These are phyloP conservation scores for Aricia artaxerxes DNA, from an alignment of 2,888 invertebrate species.

Conservation along the genomic window DNA sequence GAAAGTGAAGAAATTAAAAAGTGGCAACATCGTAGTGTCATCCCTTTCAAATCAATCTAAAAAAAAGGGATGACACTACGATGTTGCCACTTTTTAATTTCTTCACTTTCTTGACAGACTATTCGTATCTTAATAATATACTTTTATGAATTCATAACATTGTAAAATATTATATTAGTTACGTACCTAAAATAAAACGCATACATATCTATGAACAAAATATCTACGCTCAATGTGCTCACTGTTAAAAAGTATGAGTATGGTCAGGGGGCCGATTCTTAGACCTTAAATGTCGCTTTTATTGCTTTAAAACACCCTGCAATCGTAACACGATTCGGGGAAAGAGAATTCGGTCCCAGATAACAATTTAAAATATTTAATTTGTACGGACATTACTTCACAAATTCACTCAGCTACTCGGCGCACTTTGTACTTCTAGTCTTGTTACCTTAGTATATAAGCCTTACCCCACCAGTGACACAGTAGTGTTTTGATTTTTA, in stretches of 20 bases:
- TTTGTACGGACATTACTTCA: neutral
- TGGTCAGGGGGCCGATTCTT: neutral
- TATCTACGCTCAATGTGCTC: constrained; percentile 8
- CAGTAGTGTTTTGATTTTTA: constrained; percentile 19
- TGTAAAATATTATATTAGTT: neutral
- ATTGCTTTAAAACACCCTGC: too few species aligned
- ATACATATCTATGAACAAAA: constrained; percentile 13
- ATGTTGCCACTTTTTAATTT: too few species aligned
- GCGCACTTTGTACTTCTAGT: constrained; percentile 20
- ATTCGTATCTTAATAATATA: too few species aligned
- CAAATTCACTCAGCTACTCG: neutral
- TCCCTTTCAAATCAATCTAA: too few species aligned
- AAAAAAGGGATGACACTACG: too few species aligned
- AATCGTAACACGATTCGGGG: too few species aligned
- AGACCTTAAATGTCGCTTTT: neutral
- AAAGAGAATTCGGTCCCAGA: neutral
- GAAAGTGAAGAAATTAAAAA: too few species aligned
- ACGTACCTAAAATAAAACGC: neutral
- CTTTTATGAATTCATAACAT: too few species aligned
- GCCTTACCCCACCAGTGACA: constrained; percentile 19
- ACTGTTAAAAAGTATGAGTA: neutral
- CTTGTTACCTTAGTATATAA: constrained; percentile 24
- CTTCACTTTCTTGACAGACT: too few species aligned
- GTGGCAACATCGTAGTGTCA: too few species aligned
- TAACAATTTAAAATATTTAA: neutral